Evolutionary conservation across 1,140 invertebrate species (phyloP).

Genomic region (Homalodisca vitripennis): DNA sequence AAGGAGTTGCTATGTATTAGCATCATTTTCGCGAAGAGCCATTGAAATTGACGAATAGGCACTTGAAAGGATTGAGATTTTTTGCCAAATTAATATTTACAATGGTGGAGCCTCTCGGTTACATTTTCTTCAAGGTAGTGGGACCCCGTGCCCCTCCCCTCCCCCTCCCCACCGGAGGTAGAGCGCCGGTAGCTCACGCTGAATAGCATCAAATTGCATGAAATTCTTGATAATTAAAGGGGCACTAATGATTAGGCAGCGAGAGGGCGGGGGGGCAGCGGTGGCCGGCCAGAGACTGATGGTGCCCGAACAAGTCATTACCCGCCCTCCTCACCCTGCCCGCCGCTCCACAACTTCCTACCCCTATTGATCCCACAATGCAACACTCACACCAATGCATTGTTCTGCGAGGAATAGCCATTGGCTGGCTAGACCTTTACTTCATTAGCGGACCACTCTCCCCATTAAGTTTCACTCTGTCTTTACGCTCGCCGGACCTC

Average conservation of each 20-base stretch:
- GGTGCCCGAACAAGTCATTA: constrained; percentile 17
- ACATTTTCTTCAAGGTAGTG: background rate
- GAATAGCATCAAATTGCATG: constrained; percentile 25
- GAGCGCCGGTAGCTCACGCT: background rate
- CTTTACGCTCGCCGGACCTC: too few relatives aligned
- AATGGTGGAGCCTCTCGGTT: too few relatives aligned
- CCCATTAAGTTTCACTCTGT: background rate
- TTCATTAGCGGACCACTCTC: constrained; percentile 8
- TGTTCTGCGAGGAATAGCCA: constrained; percentile 17
- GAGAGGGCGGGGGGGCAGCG: background rate
- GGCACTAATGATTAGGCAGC: constrained; percentile 25
- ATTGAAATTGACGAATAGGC: too few relatives aligned
- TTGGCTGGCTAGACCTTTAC: constrained; percentile 23
- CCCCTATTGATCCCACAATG: constrained; percentile 25
- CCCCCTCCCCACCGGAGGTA: background rate
- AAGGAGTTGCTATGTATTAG: too few relatives aligned
- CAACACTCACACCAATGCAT: constrained; percentile 23
- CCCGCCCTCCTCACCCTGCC: background rate
- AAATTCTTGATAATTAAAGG: constrained; percentile 27
- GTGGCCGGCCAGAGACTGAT: too few relatives aligned
- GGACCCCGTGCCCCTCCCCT: background rate
- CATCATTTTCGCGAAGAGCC: too few relatives aligned
- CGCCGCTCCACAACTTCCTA: constrained; percentile 12
- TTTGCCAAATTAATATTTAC: too few relatives aligned
- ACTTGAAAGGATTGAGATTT: too few relatives aligned